phyloP scores from a whole-genome alignment of 2,888 invertebrate species.

The Pasiphila rectangulata region DNA sequence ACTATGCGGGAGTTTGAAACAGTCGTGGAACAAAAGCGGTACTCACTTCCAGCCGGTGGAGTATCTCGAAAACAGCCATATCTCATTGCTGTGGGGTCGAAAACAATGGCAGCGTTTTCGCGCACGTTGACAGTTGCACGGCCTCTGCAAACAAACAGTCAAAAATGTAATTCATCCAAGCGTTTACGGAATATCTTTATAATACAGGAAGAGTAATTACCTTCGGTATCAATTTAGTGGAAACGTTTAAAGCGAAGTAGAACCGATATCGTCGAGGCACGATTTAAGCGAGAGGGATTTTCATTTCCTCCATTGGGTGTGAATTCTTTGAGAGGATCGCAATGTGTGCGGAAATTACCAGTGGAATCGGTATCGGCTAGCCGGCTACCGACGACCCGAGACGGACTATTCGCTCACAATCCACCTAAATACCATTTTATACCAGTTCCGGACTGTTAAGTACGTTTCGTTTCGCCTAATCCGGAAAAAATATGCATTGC shows the following conservation, averaged over 20 bases:
- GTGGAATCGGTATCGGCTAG: conserved; percentile 55
- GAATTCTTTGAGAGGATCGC: conserved; percentile 54
- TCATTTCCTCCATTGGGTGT: conserved; percentile 59
- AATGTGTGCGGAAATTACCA: conserved; percentile 65
- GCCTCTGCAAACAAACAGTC: conserved; percentile 84
- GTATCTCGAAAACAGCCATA: conserved; percentile 98
- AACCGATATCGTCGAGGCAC: conserved; percentile 48
- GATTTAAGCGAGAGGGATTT: conserved; percentile 66
- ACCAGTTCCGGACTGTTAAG: conserved; percentile 19
- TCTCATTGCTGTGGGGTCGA: conserved; percentile 94
- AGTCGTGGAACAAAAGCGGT: conserved; percentile 46
- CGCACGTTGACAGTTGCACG: conserved; percentile 95
- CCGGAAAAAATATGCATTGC: conserved; percentile 8
- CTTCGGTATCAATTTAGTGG: conserved; percentile 30
- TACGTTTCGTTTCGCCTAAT: conserved; percentile 12
- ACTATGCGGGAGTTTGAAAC: conserved; percentile 38
- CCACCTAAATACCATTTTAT: conserved; percentile 36
- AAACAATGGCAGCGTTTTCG: conserved; percentile 95
- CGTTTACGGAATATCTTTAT: conserved; percentile 16
- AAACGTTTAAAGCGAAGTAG: conserved; percentile 28
- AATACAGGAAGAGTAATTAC: conserved; percentile 25
- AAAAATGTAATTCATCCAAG: conserved; percentile 36
- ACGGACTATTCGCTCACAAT: conserved; percentile 43
- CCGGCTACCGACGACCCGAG: conserved; percentile 42
- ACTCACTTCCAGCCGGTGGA: conserved; percentile 96